Evolutionary conservation across 2,797 vertebrate genomes (phyloP), one percentile per base, ranked within the genome.

Genomic region (Graptemys geographica): DNA sequence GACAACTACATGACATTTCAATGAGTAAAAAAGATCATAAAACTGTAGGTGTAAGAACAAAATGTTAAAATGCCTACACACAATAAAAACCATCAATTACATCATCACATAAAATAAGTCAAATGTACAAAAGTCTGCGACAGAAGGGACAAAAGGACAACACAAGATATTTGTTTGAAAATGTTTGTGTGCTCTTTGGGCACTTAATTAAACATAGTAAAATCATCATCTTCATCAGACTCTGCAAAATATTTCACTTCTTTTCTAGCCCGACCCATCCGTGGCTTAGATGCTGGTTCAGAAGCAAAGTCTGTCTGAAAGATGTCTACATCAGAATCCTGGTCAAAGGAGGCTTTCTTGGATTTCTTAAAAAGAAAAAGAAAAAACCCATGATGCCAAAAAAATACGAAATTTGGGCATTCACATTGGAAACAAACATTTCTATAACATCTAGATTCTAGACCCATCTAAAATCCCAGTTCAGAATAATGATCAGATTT

Each of bases 111-210:
- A 98, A 99, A 99, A 99, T 98, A 98, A 98, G 98, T 98, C 98
- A 99, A 99, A 99, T 99, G 99, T 99, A 99, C 99, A 99, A 99
- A 99, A 99, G 99, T 99, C 98, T 98, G 98, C 98, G 98, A 99
- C 98, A 98, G 98, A 98, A 98, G 97, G 98, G 98, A 99, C 98
- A 98, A 98, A 98, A 98, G 96, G 98, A 98, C 98, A 98, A 98
- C 98, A 98, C 98, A 98, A 98, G 97, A 93, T 98, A 98, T 80
- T 98, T 96, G 97, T 97, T 98, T 98, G 97, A 98, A 98, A 98
- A 98, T 97, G 96, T 97, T 97, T 96, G 92, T 96, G 98, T 98
- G 98, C 96, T 96, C 97, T 97, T 97, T 92, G 97, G 98, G 98
- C 98, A 98, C 98, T 98, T 99, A 99, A 97, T 99, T 98, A 95